Evolutionary conservation across 2,113 vertebrate genomes (phyloP).

Genomic region (Campylorhamphus procurvoides): DNA sequence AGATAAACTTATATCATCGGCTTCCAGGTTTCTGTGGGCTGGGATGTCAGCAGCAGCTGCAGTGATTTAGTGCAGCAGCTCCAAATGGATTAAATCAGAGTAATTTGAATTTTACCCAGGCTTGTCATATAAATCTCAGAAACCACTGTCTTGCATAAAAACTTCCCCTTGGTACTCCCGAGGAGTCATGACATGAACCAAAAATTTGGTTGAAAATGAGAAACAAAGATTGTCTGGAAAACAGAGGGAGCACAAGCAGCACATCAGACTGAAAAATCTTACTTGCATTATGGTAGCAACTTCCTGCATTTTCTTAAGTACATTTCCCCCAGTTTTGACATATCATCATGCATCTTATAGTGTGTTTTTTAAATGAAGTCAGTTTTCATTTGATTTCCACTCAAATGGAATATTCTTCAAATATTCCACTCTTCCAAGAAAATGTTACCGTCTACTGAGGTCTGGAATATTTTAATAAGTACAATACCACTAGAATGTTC

Average conservation of each 20-base stretch:
- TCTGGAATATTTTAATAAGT: neutral
- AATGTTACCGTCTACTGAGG: neutral
- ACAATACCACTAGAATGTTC: neutral
- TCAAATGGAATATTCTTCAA: neutral
- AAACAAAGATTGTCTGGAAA: neutral
- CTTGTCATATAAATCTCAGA: constrained; percentile 79
- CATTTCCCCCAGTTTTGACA: neutral
- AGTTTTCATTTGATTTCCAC: neutral
- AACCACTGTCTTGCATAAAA: constrained; percentile 76
- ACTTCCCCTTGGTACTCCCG: constrained; percentile 59
- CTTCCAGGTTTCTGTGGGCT: constrained; percentile 71
- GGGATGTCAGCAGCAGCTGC: constrained; percentile 61
- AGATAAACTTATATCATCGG: constrained; percentile 64
- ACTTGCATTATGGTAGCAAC: neutral
- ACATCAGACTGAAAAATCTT: neutral
- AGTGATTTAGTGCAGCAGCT: constrained; percentile 76
- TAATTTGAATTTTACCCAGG: constrained; percentile 79
- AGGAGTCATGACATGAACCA: constrained; percentile 33
- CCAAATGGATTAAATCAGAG: constrained; percentile 77
- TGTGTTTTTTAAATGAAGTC: neutral
- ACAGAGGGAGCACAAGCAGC: neutral
- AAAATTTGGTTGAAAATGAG: constrained; percentile 14
- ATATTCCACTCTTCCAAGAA: neutral
- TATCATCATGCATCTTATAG: neutral
- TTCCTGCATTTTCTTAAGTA: neutral